Conservation (phyloP, 1,140 invertebrate species). For the Galendromus occidentalis region DNA sequence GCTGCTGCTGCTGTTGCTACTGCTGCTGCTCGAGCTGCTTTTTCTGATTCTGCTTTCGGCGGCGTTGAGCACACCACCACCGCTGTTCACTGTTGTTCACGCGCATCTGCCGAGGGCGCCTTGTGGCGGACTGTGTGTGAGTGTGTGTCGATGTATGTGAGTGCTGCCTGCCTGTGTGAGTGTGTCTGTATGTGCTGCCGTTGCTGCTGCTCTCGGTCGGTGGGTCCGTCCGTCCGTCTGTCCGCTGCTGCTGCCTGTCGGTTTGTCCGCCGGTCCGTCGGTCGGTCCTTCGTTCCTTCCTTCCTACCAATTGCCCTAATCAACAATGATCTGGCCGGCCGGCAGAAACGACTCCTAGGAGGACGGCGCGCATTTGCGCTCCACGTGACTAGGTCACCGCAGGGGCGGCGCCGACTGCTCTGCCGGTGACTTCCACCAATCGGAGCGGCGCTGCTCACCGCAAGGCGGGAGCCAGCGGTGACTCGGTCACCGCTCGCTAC, state of each 20-base stretch:
- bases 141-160: too few species aligned
- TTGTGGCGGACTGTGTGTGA: too few species aligned
- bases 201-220: background rate
- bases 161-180: too few species aligned
- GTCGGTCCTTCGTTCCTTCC: background rate
- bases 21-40: background rate
- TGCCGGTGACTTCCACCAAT: background rate
- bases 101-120: background rate
- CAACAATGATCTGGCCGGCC: conserved; percentile 11
- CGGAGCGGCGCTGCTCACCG: background rate
- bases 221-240: background rate
- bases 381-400: conserved; percentile 2
- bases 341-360: conserved; percentile 11
- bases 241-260: conserved; percentile 6
- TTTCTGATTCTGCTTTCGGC: background rate
- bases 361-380: conserved; percentile 8
- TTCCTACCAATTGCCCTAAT: conserved; percentile 12
- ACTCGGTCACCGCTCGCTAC: background rate
- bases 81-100: background rate
- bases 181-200: background rate
- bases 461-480: background rate
- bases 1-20: background rate
- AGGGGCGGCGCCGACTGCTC: background rate
- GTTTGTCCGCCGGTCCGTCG: background rate
- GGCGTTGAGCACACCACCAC: background rate